phyloP scores from a whole-genome alignment of 2,888 invertebrate genomes.

The Acrobasis repandana region DNA sequence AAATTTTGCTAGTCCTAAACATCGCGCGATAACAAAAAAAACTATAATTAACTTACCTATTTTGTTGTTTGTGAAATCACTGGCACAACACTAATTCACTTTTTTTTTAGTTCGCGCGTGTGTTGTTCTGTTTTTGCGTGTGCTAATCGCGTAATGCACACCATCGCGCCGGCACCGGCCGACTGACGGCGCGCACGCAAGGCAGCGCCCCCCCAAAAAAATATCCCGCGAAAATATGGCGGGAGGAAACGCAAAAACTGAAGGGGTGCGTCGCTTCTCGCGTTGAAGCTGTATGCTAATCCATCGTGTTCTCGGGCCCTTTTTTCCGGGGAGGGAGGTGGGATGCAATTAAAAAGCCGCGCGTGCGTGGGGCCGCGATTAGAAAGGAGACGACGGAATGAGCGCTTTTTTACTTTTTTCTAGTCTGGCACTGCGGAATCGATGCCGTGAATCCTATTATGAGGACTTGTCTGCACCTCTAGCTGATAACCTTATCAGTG shows the following conservation, averaged over 20 bases:
- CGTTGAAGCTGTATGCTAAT: slow-evolving; percentile 80
- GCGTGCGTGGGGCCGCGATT: slow-evolving; percentile 81
- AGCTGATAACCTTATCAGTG: slow-evolving; percentile 21
- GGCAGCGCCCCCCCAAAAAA: slow-evolving; percentile 59
- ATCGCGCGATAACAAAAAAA: slow-evolving; percentile 62
- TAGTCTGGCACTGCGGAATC: slow-evolving; percentile 73
- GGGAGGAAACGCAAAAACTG: slow-evolving; percentile 77
- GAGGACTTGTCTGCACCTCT: slow-evolving; percentile 33
- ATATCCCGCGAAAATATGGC: slow-evolving; percentile 75
- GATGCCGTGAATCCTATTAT: slow-evolving; percentile 45
- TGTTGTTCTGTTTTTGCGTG: slow-evolving; percentile 39
- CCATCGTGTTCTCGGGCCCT: slow-evolving; percentile 73
- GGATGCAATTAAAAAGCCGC: slow-evolving; percentile 82
- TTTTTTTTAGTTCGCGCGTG: slow-evolving; percentile 28
- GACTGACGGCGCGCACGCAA: slow-evolving; percentile 79
- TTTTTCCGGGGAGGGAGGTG: slow-evolving; percentile 75
- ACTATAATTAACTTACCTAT: slow-evolving; percentile 51
- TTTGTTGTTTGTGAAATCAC: slow-evolving; percentile 38
- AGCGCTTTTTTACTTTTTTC: slow-evolving; percentile 80
- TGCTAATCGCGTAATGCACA: slow-evolving; percentile 57
- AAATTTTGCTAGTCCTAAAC: slow-evolving; percentile 72
- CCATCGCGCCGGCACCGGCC: slow-evolving; percentile 73
- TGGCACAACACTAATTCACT: slow-evolving; percentile 54
- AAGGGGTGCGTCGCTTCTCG: slow-evolving; percentile 74
- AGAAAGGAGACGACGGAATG: slow-evolving; percentile 79